These are phyloP conservation scores for Allacma fusca DNA, from an alignment of 2,888 invertebrate species.

Conservation along the genomic window DNA sequence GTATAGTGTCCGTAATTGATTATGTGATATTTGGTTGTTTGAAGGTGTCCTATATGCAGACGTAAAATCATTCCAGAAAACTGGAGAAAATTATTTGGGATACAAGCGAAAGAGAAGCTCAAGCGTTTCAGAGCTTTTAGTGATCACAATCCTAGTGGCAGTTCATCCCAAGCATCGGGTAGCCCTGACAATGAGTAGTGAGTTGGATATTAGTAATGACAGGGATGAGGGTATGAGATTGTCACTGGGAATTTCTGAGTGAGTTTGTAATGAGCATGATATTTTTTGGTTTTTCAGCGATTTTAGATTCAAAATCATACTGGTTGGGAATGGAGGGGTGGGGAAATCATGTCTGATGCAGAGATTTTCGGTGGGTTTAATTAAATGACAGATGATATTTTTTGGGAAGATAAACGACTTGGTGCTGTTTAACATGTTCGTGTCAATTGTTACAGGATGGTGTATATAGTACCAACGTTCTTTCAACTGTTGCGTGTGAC, in stretches of 20 bases:
- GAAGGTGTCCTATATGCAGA: slow-evolving; percentile 56
- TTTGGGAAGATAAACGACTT: too few species aligned
- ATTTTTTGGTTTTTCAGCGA: slow-evolving; percentile 47
- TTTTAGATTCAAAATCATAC: slow-evolving; percentile 66
- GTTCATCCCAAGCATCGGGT: background rate
- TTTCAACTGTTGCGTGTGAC: slow-evolving; percentile 58
- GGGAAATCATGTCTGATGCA: slow-evolving; percentile 96
- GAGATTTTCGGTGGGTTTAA: slow-evolving; percentile 72
- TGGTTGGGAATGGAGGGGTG: slow-evolving; percentile 92
- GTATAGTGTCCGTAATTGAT: background rate
- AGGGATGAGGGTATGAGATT: too few species aligned
- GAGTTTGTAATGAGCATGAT: too few species aligned
- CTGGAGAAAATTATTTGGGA: slow-evolving; percentile 54
- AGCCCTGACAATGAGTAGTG: slow-evolving; percentile 44
- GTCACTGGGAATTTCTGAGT: too few species aligned
- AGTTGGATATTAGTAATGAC: slow-evolving; percentile 24
- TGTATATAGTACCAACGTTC: slow-evolving; percentile 50
- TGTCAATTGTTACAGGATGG: slow-evolving; percentile 56
- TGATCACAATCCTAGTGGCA: background rate
- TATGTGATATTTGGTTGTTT: slow-evolving; percentile 23
- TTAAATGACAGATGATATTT: background rate
- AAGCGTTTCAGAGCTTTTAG: slow-evolving; percentile 33
- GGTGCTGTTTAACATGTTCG: slow-evolving; percentile 18
- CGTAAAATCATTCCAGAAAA: slow-evolving; percentile 49
- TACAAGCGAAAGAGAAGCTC: slow-evolving; percentile 44